Percentiles rank a stretch among this genome's conserved stretches.
These are phyloP conservation scores for Lottia gigantea DNA, from an alignment of 2,888 invertebrate genomes.

Conservation along the genomic window DNA sequence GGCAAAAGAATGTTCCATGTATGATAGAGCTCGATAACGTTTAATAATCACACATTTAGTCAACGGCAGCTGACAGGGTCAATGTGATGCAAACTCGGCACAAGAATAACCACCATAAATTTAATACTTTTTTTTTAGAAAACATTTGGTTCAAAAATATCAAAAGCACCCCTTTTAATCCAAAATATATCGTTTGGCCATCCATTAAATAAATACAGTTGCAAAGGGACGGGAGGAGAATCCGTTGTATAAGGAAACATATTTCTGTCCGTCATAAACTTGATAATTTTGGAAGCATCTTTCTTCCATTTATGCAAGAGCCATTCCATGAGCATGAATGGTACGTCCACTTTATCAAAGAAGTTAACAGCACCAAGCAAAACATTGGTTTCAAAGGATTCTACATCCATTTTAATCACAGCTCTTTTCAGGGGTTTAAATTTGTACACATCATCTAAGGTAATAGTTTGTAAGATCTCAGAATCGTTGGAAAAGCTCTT, in stretches of 20 bases:
- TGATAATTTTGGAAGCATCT: slow-evolving; percentile 12
- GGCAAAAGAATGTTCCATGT: no score
- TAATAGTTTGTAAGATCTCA: slow-evolving; percentile 6
- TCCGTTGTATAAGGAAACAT: slow-evolving; percentile 11
- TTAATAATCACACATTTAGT: no score
- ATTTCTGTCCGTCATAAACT: slow-evolving; percentile 17
- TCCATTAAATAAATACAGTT: background rate
- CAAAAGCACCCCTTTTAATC: slow-evolving; percentile 66
- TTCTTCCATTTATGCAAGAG: slow-evolving; percentile 9
- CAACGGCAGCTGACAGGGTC: no score
- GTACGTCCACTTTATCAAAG: slow-evolving; percentile 19
- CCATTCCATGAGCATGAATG: slow-evolving; percentile 15
- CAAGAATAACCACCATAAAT: no score
- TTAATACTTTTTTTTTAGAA: no score
- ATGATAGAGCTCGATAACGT: no score
- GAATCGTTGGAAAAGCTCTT: background rate
- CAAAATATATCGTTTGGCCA: slow-evolving; percentile 61
- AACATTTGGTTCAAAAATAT: no score
- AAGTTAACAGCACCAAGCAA: slow-evolving; percentile 14
- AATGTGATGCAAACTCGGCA: no score
- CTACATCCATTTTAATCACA: slow-evolving; percentile 16
- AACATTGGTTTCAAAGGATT: slow-evolving; percentile 11
- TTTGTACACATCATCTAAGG: slow-evolving; percentile 17
- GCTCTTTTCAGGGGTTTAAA: slow-evolving; percentile 5
- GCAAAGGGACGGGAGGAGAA: background rate